A percentile compares a stretch with the other conserved stretches of the same genome.
phyloP scores from a whole-genome alignment of 2,113 vertebrate genomes.

The Leptodactylus fuscus region DNA sequence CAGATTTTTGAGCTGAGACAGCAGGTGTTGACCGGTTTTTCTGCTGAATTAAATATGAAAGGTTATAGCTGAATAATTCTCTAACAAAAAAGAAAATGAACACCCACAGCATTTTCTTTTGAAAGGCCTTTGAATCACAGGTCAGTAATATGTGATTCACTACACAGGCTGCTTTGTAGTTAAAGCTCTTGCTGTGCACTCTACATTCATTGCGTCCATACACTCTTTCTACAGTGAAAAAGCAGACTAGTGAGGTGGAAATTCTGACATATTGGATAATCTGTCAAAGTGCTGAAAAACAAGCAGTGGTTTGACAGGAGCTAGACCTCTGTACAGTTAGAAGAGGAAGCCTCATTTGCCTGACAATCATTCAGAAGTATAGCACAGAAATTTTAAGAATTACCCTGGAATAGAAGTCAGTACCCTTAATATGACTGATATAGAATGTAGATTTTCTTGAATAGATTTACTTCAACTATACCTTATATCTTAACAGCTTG shows the following conservation, averaged over 20 bases:
- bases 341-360: neutral
- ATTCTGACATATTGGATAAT: slow-evolving; percentile 44
- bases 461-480: too few relatives aligned
- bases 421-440: neutral
- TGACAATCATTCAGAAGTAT: neutral
- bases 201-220: neutral
- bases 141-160: slow-evolving; percentile 37
- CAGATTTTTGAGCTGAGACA: slow-evolving; percentile 1
- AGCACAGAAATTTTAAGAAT: neutral
- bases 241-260: slow-evolving; percentile 31
- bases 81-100: neutral
- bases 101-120: neutral
- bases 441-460: too few relatives aligned
- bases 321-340: neutral
- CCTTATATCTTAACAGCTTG: too few relatives aligned
- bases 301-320: slow-evolving; percentile 8
- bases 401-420: neutral
- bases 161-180: slow-evolving; percentile 17
- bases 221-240: neutral
- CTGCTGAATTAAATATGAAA: slow-evolving; percentile 24
- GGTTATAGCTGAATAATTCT: slow-evolving; percentile 39
- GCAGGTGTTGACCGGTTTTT: neutral
- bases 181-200: neutral
- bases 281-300: slow-evolving; percentile 29
- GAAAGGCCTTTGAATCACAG: slow-evolving; percentile 6